Base-by-base conservation (phyloP, 2,888 invertebrate species). In the Epirrhoe tristata region DNA sequence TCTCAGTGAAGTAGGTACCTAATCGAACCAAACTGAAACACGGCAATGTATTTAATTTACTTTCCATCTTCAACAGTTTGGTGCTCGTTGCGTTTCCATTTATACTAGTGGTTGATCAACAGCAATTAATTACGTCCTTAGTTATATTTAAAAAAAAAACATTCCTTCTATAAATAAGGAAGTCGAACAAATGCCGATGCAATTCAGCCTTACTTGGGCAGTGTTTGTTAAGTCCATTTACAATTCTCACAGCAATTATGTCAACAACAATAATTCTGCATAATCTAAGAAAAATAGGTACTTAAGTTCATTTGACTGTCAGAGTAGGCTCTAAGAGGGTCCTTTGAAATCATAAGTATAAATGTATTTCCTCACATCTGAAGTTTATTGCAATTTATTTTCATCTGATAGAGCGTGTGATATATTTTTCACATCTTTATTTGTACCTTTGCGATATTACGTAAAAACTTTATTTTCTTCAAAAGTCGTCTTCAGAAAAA, bases 181-280 rank as follows among this genome's bases (percentile, higher is more conserved):
- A 84, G 81, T 80, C 75, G 67, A 74, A 77, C 75, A 79, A 77
- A 82, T 79, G 71, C 76, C 72, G 76, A 72, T 74, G 76, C 63
- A 73, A 75, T 77, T 72, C 73, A 75, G 67, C 82, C 84, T 78
- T 82, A 85, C 83, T 81, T 80, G 84, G 81, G 69, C 77, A 77
- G 80, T 79, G 81, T 84, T 83, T 83, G 31, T 12, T 34, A 43
- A 73, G 80, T 82, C 81, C 81, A 77, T 83, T 82, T 85, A 82
- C 74, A 80, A 85, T 88, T 91, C 90, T 86, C 90, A 92, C 87
- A 89, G 81, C 85, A 90, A 90, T 90, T 90, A 89, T 83, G 77
- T 84, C 75, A 72, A 81, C 77, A 83, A 80, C 78, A 64, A 63
- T 50, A 52, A 57, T 61, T 39, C 52, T 61, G 16, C 14, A 46